Conservation (phyloP, 2,113 vertebrate species). For the Mesocricetus auratus region DNA sequence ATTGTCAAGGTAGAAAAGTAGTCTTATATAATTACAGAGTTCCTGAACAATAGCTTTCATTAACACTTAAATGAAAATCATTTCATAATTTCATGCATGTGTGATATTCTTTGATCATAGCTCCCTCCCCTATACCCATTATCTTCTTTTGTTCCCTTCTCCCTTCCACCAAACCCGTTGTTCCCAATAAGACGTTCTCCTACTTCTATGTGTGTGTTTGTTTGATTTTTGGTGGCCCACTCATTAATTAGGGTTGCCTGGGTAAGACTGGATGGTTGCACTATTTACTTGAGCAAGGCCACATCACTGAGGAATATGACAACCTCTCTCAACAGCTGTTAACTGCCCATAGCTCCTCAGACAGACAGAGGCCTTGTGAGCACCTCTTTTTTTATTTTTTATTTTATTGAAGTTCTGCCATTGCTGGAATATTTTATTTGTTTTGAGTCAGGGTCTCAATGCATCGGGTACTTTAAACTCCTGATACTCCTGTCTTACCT, state of each 20-base stretch:
- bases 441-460: not conserved
- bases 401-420: not conserved
- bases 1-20: not conserved
- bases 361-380: not conserved
- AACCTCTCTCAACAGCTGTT: not conserved
- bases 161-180: not conserved
- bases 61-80: not conserved
- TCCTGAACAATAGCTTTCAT: not conserved
- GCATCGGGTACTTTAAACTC: not conserved
- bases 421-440: not conserved
- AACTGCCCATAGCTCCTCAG: not conserved
- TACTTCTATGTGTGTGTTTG: not conserved
- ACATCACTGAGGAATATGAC: not conserved
- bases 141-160: not conserved
- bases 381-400: not conserved
- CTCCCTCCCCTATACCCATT: not conserved
- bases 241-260: not conserved
- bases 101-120: not conserved
- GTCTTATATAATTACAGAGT: not conserved
- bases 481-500: not conserved
- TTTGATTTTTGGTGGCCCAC: not conserved
- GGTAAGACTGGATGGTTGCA: not conserved
- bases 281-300: not conserved
- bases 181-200: not conserved
- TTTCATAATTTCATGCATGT: not conserved